phyloP scores from a whole-genome alignment of 2,888 invertebrate species.

The Polia nebulosa region DNA sequence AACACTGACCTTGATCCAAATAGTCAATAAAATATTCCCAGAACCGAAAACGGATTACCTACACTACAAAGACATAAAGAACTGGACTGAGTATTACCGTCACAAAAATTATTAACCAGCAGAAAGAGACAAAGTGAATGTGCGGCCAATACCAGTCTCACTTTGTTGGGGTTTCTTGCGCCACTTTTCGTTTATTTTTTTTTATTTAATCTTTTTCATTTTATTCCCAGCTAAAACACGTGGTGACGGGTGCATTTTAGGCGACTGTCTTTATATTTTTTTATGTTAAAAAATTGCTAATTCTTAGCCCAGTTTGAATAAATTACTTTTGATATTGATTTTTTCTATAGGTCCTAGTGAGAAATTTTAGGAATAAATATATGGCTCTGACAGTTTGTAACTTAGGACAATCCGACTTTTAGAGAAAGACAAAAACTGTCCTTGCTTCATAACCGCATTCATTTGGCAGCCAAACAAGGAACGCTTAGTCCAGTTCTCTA shows the following conservation, averaged over 20 bases:
- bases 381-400: not conserved
- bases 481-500: not conserved
- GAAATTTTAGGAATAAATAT: not conserved
- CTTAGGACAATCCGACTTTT: not conserved
- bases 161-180: too few species aligned
- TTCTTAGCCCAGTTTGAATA: too few species aligned
- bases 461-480: not conserved
- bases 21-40: conserved; percentile 54
- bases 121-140: not conserved
- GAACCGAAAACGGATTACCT: conserved; percentile 58
- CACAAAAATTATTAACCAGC: not conserved
- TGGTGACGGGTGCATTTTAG: too few species aligned
- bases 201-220: too few species aligned
- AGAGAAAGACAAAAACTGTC: not conserved
- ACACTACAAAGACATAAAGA: conserved; percentile 45
- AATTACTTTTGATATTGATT: too few species aligned
- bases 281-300: too few species aligned
- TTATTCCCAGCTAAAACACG: too few species aligned
- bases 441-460: not conserved
- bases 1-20: conserved; percentile 53
- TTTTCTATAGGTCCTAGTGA: not conserved
- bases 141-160: not conserved
- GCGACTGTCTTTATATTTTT: too few species aligned
- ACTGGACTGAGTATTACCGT: not conserved
- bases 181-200: too few species aligned